Conservation (phyloP, 2,797 vertebrate species). For the Oreochromis mossambicus region DNA sequence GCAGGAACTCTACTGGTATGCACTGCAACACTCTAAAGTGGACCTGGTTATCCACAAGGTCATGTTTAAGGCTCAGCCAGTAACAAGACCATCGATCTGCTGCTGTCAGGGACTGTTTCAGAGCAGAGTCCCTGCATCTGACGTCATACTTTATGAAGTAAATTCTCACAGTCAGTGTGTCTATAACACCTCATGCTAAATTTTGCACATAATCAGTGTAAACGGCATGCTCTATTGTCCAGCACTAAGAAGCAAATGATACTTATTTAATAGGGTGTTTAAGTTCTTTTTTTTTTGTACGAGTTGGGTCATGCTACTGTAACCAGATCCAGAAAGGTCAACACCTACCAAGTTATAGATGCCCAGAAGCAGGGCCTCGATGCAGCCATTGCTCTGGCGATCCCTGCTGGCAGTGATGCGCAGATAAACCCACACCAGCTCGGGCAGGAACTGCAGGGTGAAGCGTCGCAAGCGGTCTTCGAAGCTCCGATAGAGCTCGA, state of each 20-base stretch:
- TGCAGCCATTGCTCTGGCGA: conserved; percentile 93
- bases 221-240: neutral
- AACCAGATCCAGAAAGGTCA: neutral
- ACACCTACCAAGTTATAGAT: conserved; percentile 96
- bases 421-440: conserved; percentile 95
- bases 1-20: neutral
- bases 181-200: neutral
- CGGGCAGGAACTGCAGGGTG: conserved; percentile 94
- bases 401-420: conserved; percentile 90
- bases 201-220: neutral
- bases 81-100: neutral
- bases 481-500: conserved; percentile 93
- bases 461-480: conserved; percentile 92
- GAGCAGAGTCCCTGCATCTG: neutral
- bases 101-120: neutral
- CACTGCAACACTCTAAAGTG: neutral
- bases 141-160: neutral
- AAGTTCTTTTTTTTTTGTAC: neutral
- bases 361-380: conserved; percentile 93
- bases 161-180: neutral
- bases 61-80: neutral
- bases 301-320: neutral
- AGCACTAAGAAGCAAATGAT: neutral
- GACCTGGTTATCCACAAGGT: neutral
- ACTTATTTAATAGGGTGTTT: neutral